These are phyloP conservation scores for Heterodera carotae DNA, from an alignment of 1,140 invertebrate genomes.

Conservation along the genomic window DNA sequence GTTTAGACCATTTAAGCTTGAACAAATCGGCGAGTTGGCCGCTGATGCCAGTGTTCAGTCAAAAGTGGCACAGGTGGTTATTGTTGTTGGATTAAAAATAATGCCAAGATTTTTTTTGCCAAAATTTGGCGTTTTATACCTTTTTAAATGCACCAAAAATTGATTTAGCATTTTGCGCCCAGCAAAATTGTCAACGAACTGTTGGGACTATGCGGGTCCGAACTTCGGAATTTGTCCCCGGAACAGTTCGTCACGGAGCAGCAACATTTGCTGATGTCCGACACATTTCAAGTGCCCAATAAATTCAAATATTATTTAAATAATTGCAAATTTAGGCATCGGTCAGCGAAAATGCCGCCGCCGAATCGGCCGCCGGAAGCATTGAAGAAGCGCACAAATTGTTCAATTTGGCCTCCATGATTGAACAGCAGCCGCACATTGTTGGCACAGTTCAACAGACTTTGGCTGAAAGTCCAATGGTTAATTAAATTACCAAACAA, in stretches of 20 bases:
- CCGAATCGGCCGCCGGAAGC: constrained; percentile 14
- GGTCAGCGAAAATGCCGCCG: constrained; percentile 7
- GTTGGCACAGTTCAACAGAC: constrained; percentile 12
- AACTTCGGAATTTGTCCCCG: constrained; percentile 20
- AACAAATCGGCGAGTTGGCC: constrained; percentile 19
- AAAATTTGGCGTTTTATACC: not conserved
- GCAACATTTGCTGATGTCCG: constrained; percentile 23
- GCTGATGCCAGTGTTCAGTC: constrained; percentile 18
- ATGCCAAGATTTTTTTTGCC: not conserved
- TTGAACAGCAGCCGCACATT: constrained; percentile 15
- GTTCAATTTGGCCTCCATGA: constrained; percentile 17
- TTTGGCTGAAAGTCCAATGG: constrained; percentile 2
- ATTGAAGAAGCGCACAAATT: not conserved
- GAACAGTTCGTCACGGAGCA: constrained; percentile 28
- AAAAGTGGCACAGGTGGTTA: constrained; percentile 14
- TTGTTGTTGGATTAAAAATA: no score
- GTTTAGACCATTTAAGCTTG: constrained; percentile 12
- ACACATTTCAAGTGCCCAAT: constrained; percentile 7
- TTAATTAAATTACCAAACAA: not conserved
- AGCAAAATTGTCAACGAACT: constrained; percentile 2
- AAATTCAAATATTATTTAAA: not conserved
- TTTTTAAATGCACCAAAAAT: not conserved
- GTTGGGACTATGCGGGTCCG: constrained; percentile 6
- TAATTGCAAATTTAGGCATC: not conserved
- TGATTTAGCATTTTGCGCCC: constrained; percentile 13